Base-by-base conservation (phyloP, 2,113 vertebrate species). In the Grammomys surdaster region DNA sequence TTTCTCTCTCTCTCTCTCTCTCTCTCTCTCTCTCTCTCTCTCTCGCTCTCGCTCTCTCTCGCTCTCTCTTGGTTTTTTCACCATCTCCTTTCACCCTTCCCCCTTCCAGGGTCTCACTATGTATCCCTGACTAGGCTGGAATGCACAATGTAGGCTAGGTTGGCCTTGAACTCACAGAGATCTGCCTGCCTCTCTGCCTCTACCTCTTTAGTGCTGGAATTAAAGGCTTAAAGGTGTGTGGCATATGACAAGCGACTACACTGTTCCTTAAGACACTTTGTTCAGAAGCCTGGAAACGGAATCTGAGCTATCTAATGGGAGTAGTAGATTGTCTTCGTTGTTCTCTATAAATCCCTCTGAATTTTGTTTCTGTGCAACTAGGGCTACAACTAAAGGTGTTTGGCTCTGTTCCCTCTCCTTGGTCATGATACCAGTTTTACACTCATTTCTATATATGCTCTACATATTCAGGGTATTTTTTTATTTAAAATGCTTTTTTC, bases 371-470 rank as follows among this genome's bases (percentile, higher is more conserved):
- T 92, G 67, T 77, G 51, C 36, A 80, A 91, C 19, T 4, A 82
- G n/a, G 20, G 26, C 58, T 91, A 78, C 4, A 58, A 92, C 63
- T 28, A 77, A 94, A 46, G 93, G 78, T 69, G 56, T 7, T 51
- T 69, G 65, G 65, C 11, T 69, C 33, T 69, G 65, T 96, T 95
- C 77, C 40, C 69, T 88, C 82, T 82, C 48, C 16, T 91, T 76
- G 40, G 77, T 86, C 22, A 9, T 33, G 16, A 91, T 28, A 31
- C 12, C 60, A 95, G 69, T 70, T 54, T 84, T 54, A 46, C 22
- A 82, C 86, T 65, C 14, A 72, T 65, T 54, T 63, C 26, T 20
- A 51, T 28, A 17, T 20, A 51, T 22, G 67, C 4, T 5, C 48
- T 72, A 72, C 69, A 72, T 72, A n/a, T 72, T 72, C 69, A n/a